Evolutionary conservation across 2,888 invertebrate genomes (phyloP), one percentile per base, ranked within the genome.

Genomic region (Choreutis nemorana): DNA sequence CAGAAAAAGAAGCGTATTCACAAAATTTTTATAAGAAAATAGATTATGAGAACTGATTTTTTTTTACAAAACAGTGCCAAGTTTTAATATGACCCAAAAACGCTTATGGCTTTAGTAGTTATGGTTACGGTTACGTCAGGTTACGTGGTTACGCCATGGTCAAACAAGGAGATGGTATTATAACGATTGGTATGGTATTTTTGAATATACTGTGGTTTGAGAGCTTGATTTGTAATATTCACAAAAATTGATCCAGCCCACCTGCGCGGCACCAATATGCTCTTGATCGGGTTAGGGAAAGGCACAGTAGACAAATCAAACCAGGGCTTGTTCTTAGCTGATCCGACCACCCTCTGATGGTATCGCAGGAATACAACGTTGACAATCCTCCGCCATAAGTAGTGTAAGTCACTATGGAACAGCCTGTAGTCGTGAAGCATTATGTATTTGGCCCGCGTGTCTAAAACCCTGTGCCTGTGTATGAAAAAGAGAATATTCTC

Each of bases 331-430:
- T 56, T 61, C 34, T 57, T 66, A 2, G 41, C 18, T 0, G 40
- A 26, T 0, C 55, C 59, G 35, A 26, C 36, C 28, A 56, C 39
- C 41, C 64, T 61, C 27, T 45, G 63, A 45, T 84, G 84, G 41
- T 81, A 79, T 26, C 82, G 81, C 8, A 92, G 65, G 40, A 92
- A 92, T 4, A 91, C 59, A 0, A 89, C 85, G 43, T 89, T 87
- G 10, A 91, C 82, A 26, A 91, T 84, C 36, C 87, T 81, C 36
- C 86, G 87, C 92, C 92, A 92, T 8, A 92, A 56, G 45, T 87
- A 87, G 45, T 86, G 82, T 36, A 88, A 65, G 3, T 86, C 81
- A 37, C 81, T 77, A 28, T 78, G 72, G 44, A 90, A 86, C 2
- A 92, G 66, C 3, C 88, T 71, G 33, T 78, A 65, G 55, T 92